phyloP scores from a whole-genome alignment of 1,140 invertebrate species.

The Cherax destructor region DNA sequence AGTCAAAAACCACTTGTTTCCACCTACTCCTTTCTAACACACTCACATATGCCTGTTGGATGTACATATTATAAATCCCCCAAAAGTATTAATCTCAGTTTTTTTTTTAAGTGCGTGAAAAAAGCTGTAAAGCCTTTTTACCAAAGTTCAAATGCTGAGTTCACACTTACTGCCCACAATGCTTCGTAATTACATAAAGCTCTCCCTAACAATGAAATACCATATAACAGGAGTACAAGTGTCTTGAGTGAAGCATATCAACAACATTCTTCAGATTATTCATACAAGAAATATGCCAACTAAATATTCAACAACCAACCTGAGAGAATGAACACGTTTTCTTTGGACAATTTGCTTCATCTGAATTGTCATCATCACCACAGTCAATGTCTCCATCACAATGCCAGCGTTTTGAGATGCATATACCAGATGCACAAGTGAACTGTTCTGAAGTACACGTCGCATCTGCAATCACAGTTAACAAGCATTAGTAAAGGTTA shows the following conservation, averaged over 20 bases:
- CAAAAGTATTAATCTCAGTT: too few species aligned
- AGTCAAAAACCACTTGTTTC: too few species aligned
- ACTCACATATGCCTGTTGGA: too few species aligned
- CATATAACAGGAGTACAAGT: not conserved
- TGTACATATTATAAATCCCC: too few species aligned
- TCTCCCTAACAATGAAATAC: not conserved
- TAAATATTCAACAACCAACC: slow-evolving; percentile 22
- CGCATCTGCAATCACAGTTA: slow-evolving; percentile 51
- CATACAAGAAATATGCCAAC: not conserved
- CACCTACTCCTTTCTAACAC: too few species aligned
- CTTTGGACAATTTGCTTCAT: slow-evolving; percentile 79
- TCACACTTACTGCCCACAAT: too few species aligned
- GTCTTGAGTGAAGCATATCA: too few species aligned
- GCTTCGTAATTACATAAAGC: not conserved
- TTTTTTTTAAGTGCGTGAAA: too few species aligned
- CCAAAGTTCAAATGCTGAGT: too few species aligned
- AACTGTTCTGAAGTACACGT: slow-evolving; percentile 86
- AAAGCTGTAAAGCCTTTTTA: too few species aligned
- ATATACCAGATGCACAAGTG: slow-evolving; percentile 90
- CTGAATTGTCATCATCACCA: slow-evolving; percentile 89
- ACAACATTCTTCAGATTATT: too few species aligned
- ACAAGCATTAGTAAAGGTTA: not conserved
- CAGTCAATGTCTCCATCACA: slow-evolving; percentile 92
- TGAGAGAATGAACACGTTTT: slow-evolving; percentile 38
- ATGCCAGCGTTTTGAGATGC: slow-evolving; percentile 89